A percentile compares a stretch with the other conserved stretches of the same genome.
Conservation (phyloP, 2,888 invertebrate species). For the Drosophila melanosoma region DNA sequence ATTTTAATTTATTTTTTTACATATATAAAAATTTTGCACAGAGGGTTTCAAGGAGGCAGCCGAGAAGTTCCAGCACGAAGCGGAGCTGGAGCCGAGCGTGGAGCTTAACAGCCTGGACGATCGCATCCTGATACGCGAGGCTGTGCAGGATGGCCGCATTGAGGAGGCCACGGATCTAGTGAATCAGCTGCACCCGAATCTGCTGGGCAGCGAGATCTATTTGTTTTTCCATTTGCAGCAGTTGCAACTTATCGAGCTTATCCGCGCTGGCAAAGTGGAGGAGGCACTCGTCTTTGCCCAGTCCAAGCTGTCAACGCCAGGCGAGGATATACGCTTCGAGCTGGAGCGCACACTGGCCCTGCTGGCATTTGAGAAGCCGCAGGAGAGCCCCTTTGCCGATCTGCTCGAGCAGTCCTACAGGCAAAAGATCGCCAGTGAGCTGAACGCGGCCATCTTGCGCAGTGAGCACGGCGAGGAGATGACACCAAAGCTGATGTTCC, state of each 20-base stretch:
- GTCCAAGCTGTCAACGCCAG: constrained; percentile 93
- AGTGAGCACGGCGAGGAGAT: constrained; percentile 96
- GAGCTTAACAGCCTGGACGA: constrained; percentile 95
- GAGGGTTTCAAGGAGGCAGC: constrained; percentile 99
- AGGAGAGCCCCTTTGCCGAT: constrained; percentile 97
- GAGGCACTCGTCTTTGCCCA: constrained; percentile 95
- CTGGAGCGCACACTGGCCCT: constrained; percentile 97
- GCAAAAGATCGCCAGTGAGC: constrained; percentile 98
- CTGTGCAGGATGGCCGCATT: constrained; percentile 96
- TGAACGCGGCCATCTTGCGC: constrained; percentile 98
- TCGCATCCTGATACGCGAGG: constrained; percentile 95
- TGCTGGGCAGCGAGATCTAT: constrained; percentile 97
- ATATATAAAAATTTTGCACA: constrained; percentile 79
- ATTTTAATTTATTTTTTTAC: background rate
- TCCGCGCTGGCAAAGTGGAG: constrained; percentile 90
- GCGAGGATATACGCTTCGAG: constrained; percentile 91
- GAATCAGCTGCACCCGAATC: constrained; percentile 96
- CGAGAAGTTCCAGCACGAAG: constrained; percentile 97
- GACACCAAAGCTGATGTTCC: constrained; percentile 95
- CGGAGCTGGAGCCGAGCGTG: constrained; percentile 92
- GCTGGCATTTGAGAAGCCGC: constrained; percentile 98
- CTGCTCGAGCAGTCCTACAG: constrained; percentile 96
- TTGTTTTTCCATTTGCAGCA: constrained; percentile 96
- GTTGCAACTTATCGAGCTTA: constrained; percentile 84
- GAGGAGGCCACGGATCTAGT: constrained; percentile 97